Evolutionary conservation across 1,140 invertebrate genomes (phyloP).

Genomic region (Dysdera silvatica): DNA sequence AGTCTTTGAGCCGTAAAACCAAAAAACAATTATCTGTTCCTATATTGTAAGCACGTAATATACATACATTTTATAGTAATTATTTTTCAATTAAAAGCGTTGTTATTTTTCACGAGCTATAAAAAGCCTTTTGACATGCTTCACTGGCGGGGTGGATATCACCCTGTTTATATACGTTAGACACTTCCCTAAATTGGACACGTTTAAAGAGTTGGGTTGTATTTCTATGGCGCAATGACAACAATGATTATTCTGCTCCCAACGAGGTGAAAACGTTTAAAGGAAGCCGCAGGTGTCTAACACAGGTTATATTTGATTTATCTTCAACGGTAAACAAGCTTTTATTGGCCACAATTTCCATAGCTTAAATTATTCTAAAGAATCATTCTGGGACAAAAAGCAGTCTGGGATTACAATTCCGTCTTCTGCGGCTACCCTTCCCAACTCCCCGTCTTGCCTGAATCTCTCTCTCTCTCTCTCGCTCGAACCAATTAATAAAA

Average conservation of each 20-base stretch:
- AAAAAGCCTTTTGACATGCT: too few species aligned
- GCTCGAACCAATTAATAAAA: not conserved
- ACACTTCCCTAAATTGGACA: too few species aligned
- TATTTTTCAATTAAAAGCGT: too few species aligned
- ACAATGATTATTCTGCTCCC: conserved; percentile 1
- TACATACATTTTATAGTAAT: too few species aligned
- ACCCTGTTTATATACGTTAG: too few species aligned
- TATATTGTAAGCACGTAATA: too few species aligned
- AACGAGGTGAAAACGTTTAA: not conserved
- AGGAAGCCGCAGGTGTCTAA: not conserved
- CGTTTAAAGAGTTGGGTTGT: too few species aligned
- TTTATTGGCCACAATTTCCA: not conserved
- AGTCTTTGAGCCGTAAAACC: too few species aligned
- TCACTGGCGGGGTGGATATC: too few species aligned
- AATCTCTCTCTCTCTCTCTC: conserved; percentile 2
- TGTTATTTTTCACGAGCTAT: too few species aligned
- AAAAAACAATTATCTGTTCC: too few species aligned
- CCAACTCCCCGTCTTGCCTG: not conserved
- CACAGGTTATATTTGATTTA: not conserved
- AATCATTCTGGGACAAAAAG: not conserved
- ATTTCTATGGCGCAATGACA: too few species aligned
- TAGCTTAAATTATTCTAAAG: not conserved
- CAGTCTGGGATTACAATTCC: not conserved
- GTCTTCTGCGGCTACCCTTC: not conserved
- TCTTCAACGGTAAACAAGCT: not conserved